Evolutionary conservation across 2,797 vertebrate genomes (phyloP).

Genomic region (Halcyon leucocephala): DNA sequence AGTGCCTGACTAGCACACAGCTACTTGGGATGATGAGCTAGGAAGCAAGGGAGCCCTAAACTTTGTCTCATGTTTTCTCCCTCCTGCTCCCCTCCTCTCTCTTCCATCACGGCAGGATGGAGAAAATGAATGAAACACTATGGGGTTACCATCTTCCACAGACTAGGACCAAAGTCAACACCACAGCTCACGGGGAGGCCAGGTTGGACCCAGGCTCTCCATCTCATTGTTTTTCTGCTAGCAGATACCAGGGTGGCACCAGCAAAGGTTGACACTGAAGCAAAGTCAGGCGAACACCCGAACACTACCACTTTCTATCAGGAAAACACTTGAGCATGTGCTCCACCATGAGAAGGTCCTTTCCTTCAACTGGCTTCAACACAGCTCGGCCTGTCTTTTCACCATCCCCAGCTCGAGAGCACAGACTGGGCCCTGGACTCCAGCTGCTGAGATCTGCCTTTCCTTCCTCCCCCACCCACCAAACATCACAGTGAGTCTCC

Average conservation of each 20-base stretch:
- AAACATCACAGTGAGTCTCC: background rate
- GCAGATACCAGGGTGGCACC: background rate
- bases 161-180: background rate
- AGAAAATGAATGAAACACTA: background rate
- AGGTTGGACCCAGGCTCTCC: background rate
- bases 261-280: rapidly evolving
- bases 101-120: background rate
- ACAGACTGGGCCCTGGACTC: rapidly evolving
- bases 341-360: background rate
- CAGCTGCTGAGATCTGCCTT: background rate
- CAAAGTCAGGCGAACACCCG: background rate
- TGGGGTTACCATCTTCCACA: background rate
- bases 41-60: background rate
- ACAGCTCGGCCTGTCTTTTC: background rate
- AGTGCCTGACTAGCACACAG: background rate
- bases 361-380: background rate
- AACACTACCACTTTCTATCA: background rate
- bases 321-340: background rate
- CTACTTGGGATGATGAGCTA: background rate
- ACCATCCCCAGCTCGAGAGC: rapidly evolving
- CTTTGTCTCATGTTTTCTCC: background rate
- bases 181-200: background rate
- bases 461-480: background rate
- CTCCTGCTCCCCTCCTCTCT: background rate
- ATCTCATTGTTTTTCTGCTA: background rate